Evolutionary conservation across 2,113 vertebrate genomes (phyloP).

Genomic region (Irena cyanogastra): DNA sequence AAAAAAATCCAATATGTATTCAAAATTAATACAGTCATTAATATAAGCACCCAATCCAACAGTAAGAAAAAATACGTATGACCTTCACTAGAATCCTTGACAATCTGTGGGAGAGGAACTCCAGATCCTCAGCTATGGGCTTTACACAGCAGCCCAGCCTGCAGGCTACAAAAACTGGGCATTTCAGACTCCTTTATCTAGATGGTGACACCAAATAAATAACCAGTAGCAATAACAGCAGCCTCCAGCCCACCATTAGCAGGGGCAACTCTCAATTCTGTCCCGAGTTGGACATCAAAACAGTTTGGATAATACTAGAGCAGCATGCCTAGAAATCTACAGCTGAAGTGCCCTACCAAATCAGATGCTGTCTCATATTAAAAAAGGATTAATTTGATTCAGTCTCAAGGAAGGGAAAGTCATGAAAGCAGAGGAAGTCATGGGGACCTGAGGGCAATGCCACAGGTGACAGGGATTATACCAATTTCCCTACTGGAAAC

Average conservation of each 20-base stretch:
- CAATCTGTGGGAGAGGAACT: neutral
- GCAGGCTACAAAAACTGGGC: neutral
- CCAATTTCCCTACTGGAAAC: neutral
- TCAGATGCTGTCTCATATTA: neutral
- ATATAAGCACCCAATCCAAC: neutral
- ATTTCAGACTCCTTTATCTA: neutral
- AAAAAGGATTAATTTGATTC: neutral
- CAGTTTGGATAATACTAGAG: neutral
- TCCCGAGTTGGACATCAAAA: neutral
- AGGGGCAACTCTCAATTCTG: neutral
- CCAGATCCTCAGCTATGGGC: neutral
- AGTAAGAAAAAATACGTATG: neutral
- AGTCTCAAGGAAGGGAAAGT: neutral
- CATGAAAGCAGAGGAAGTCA: neutral
- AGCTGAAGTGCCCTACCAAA: neutral
- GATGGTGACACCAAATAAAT: neutral
- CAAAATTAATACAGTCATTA: neutral
- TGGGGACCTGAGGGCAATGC: neutral
- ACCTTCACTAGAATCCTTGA: neutral
- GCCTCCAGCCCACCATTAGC: neutral
- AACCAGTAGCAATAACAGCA: neutral
- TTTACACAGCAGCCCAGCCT: neutral
- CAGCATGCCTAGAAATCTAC: neutral
- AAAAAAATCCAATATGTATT: neutral
- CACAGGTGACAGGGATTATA: neutral